Conservation (phyloP, 1,140 invertebrate genomes). For the Pentalonia nigronervosa region DNA sequence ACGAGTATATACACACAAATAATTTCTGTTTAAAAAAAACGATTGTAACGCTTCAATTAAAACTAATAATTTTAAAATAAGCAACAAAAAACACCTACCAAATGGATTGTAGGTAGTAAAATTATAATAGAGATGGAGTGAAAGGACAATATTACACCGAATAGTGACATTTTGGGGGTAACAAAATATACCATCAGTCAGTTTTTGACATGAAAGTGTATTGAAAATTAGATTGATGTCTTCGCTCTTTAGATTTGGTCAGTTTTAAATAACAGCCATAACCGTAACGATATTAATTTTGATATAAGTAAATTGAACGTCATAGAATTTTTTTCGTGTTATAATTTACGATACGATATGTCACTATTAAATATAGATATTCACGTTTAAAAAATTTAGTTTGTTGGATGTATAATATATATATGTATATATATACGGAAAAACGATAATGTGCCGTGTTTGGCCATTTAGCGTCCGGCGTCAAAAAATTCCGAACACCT, state of each 20-base stretch:
- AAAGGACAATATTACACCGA: no score
- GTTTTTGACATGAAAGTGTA: background rate
- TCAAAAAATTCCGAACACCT: background rate
- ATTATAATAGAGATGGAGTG: background rate
- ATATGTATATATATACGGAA: no score
- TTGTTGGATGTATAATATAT: background rate
- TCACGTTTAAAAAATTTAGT: background rate
- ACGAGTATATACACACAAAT: background rate
- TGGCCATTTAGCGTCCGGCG: background rate
- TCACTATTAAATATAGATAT: background rate
- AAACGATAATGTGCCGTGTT: background rate
- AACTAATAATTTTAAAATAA: background rate
- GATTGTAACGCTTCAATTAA: background rate
- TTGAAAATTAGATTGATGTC: background rate
- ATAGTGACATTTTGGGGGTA: no score
- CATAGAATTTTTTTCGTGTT: background rate
- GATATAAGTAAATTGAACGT: background rate
- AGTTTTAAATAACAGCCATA: background rate
- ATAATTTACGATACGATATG: background rate
- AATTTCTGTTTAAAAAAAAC: background rate
- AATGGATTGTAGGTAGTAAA: background rate
- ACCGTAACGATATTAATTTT: background rate
- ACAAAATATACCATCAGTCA: background rate
- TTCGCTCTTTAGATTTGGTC: background rate
- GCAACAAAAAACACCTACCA: background rate